A percentile compares a stretch with the other conserved stretches of the same genome.
Conservation (phyloP, 1,140 invertebrate genomes). For the Drosophila tropicalis region DNA sequence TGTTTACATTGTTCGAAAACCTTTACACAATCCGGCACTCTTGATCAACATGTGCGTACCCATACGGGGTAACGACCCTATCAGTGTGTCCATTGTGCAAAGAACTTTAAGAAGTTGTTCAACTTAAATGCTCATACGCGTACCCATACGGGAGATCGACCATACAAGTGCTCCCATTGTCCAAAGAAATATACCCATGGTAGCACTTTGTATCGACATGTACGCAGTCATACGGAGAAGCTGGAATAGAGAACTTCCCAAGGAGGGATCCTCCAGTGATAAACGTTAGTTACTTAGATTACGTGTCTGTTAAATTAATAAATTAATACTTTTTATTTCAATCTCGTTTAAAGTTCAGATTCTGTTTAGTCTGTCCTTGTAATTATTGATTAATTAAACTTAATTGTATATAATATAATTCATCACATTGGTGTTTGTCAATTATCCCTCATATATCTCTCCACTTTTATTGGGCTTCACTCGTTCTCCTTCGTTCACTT, state of each 20-base stretch:
- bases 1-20: no score
- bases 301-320: conserved; percentile 38
- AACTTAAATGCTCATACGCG: background rate
- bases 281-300: background rate
- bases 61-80: no score
- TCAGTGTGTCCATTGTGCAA: background rate
- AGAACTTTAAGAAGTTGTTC: background rate
- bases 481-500: background rate
- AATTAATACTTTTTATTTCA: conserved; percentile 67
- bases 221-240: background rate
- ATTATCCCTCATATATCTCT: background rate
- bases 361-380: conserved; percentile 26
- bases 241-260: background rate
- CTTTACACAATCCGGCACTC: background rate
- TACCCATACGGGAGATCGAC: background rate
- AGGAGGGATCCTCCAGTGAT: background rate
- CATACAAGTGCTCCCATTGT: background rate
- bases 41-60: conserved; percentile 2
- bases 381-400: conserved; percentile 64
- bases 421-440: conserved; percentile 72
- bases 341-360: conserved; percentile 46
- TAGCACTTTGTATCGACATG: background rate
- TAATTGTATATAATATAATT: conserved; percentile 66
- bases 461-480: background rate
- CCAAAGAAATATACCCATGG: background rate